These are phyloP conservation scores for Thecocarcelia acutangulata DNA, from an alignment of 2,888 invertebrate genomes.

Conservation along the genomic window DNA sequence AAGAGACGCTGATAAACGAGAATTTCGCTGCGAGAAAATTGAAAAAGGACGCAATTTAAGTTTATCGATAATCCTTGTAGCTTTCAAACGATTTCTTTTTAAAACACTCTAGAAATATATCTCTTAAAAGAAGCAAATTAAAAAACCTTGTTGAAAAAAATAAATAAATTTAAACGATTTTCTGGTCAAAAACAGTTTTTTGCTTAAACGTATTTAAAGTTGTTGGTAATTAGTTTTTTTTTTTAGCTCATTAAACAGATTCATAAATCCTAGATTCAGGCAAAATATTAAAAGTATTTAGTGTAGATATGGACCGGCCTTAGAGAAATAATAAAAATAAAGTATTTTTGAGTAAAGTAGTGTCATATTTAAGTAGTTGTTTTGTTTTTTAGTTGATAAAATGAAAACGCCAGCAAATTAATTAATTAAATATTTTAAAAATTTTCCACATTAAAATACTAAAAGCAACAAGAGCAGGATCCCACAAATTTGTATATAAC, in stretches of 20 bases:
- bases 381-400: conserved; percentile 33
- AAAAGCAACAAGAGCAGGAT: conserved; percentile 98
- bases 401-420: conserved; percentile 1
- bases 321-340: conserved; percentile 51
- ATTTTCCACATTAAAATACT: background rate
- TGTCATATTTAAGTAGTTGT: conserved; percentile 29
- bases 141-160: no score
- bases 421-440: conserved; percentile 21
- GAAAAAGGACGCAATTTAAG: no score
- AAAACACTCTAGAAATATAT: no score
- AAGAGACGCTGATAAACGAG: no score
- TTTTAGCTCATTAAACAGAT: conserved; percentile 28
- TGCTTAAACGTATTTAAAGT: conserved; percentile 4
- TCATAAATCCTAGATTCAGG: conserved; percentile 57
- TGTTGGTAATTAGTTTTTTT: conserved; percentile 28
- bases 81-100: no score
- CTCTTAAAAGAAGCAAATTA: no score
- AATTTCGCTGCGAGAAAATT: no score
- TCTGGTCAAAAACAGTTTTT: background rate
- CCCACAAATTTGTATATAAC: conserved; percentile 99
- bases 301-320: conserved; percentile 69
- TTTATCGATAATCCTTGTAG: no score
- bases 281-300: conserved; percentile 65
- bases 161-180: no score
- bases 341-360: conserved; percentile 50